Conservation (phyloP, 2,797 vertebrate species). For the Eupleurogrammus muticus region DNA sequence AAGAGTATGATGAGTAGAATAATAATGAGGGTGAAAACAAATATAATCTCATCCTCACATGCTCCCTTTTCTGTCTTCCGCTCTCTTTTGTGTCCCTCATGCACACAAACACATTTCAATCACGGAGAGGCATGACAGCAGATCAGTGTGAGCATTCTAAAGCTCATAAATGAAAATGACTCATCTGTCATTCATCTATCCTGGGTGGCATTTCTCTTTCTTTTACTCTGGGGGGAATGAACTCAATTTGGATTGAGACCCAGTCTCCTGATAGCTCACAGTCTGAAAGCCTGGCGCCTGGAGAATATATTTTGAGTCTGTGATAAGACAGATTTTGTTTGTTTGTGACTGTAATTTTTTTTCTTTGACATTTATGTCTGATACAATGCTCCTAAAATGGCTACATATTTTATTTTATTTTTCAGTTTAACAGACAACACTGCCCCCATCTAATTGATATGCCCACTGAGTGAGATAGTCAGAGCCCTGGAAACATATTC, state of each 20-base stretch:
- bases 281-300: constrained; percentile 32
- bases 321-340: constrained; percentile 52
- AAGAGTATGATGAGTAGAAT: constrained; percentile 35
- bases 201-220: constrained; percentile 72
- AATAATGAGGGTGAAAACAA: constrained; percentile 19
- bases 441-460: constrained; percentile 57
- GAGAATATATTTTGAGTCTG: constrained; percentile 46
- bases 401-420: constrained; percentile 27
- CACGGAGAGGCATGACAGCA: constrained; percentile 63
- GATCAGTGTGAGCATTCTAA: constrained; percentile 69
- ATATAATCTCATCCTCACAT: constrained; percentile 20
- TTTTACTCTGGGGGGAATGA: constrained; percentile 56
- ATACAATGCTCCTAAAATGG: constrained; percentile 41
- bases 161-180: constrained; percentile 77
- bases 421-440: constrained; percentile 39
- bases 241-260: constrained; percentile 66
- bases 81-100: constrained; percentile 40
- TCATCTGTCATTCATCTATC: constrained; percentile 74
- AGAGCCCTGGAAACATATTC: constrained; percentile 47
- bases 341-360: constrained; percentile 29
- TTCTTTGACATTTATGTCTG: constrained; percentile 60
- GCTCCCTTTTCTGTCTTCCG: constrained; percentile 29
- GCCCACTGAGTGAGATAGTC: constrained; percentile 36
- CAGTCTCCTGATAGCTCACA: constrained; percentile 50
- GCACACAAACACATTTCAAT: constrained; percentile 66